Percentiles rank a stretch among this genome's conserved stretches.
phyloP scores from a whole-genome alignment of 2,797 vertebrate species.

The Leptoclinus maculatus region DNA sequence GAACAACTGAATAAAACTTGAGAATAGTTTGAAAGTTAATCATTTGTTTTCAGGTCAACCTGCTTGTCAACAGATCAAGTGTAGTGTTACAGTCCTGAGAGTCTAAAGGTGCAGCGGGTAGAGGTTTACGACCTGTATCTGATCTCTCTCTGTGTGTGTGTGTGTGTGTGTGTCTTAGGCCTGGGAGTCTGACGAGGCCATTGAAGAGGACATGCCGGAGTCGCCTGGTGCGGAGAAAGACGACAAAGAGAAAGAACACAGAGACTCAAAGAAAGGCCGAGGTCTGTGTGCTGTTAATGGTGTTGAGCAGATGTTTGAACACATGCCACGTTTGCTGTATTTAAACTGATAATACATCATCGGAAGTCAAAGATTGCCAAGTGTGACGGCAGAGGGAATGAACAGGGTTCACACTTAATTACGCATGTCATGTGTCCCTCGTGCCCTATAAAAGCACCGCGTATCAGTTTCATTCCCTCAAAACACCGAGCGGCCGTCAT shows the following conservation, averaged over 20 bases:
- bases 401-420: neutral
- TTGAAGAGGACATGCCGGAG: slow-evolving; percentile 93
- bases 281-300: slow-evolving; percentile 71
- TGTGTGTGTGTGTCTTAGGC: slow-evolving; percentile 72
- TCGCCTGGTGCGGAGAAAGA: slow-evolving; percentile 92
- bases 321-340: neutral
- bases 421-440: neutral
- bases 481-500: neutral
- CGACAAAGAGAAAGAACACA: slow-evolving; percentile 94
- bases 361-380: neutral
- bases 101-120: slow-evolving; percentile 35
- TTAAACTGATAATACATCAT: neutral
- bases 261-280: slow-evolving; percentile 91
- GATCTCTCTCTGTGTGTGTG: slow-evolving; percentile 11
- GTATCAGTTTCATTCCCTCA: slow-evolving; percentile 14
- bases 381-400: neutral
- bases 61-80: neutral
- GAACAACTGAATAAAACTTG: neutral
- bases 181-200: slow-evolving; percentile 90
- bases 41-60: neutral
- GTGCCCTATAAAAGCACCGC: neutral
- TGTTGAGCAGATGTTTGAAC: neutral
- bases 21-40: neutral
- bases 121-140: neutral
- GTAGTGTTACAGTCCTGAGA: slow-evolving; percentile 1